A percentile compares a stretch with the other conserved stretches of the same genome.
phyloP scores from a whole-genome alignment of 2,113 vertebrate species.

The Rhinopomastus cyanomelas region DNA sequence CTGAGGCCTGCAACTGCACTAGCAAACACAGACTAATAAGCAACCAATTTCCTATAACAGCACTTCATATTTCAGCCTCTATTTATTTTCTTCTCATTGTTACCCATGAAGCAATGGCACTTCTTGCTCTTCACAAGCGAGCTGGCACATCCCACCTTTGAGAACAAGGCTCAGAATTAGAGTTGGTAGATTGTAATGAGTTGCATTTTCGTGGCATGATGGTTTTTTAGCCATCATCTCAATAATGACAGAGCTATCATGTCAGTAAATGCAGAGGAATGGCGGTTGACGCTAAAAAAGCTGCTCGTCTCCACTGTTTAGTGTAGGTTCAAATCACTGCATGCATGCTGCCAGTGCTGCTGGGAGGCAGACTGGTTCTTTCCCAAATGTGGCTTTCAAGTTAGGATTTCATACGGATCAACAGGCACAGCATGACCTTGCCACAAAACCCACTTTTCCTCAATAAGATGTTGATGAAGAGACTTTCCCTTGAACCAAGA shows the following conservation, averaged over 20 bases:
- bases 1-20: background rate
- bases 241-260: background rate
- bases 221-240: background rate
- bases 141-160: background rate
- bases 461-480: background rate
- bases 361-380: background rate
- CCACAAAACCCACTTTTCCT: background rate
- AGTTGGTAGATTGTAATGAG: background rate
- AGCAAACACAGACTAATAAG: conserved; percentile 17
- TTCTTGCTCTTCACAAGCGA: conserved; percentile 7
- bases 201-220: conserved; percentile 9
- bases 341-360: background rate
- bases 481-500: background rate
- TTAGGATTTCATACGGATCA: background rate
- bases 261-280: background rate
- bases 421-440: background rate
- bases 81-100: conserved; percentile 19
- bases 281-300: background rate
- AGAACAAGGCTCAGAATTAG: conserved; percentile 16
- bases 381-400: background rate
- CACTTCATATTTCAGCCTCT: conserved; percentile 19
- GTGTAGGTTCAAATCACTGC: background rate
- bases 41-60: conserved; percentile 15
- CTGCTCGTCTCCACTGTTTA: background rate
- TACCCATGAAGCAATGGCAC: conserved; percentile 6